These are phyloP conservation scores for Erannis defoliaria DNA, from an alignment of 2,888 invertebrate genomes.

Conservation along the genomic window DNA sequence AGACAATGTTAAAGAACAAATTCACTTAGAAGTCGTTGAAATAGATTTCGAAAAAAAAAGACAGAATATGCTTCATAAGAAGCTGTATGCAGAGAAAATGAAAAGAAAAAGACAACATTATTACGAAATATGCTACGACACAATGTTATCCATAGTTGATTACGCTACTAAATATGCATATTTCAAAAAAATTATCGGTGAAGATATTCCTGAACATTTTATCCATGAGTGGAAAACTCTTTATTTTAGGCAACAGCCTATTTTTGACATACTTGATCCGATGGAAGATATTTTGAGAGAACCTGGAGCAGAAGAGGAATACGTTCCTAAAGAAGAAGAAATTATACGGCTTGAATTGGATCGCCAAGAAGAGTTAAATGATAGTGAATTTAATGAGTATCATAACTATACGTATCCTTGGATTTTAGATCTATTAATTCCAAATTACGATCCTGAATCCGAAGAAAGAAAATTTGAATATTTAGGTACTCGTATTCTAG, in stretches of 20 bases:
- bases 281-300: slow-evolving; percentile 72
- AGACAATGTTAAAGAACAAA: slow-evolving; percentile 75
- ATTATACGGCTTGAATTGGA: slow-evolving; percentile 79
- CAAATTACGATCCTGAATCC: slow-evolving; percentile 72
- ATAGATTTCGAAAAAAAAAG: slow-evolving; percentile 84
- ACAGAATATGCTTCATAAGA: slow-evolving; percentile 81
- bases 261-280: slow-evolving; percentile 80
- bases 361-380: slow-evolving; percentile 84
- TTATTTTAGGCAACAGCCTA: slow-evolving; percentile 84
- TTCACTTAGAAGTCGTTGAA: slow-evolving; percentile 78
- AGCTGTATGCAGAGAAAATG: slow-evolving; percentile 84
- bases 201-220: slow-evolving; percentile 77
- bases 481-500: slow-evolving; percentile 77
- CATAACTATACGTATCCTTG: slow-evolving; percentile 83
- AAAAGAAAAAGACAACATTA: slow-evolving; percentile 79
- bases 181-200: slow-evolving; percentile 73
- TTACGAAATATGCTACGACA: slow-evolving; percentile 82
- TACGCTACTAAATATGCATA: slow-evolving; percentile 83
- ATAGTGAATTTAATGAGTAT: slow-evolving; percentile 86
- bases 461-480: slow-evolving; percentile 77
- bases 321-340: slow-evolving; percentile 69
- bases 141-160: slow-evolving; percentile 84
- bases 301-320: slow-evolving; percentile 58
- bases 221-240: slow-evolving; percentile 86
- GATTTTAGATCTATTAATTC: slow-evolving; percentile 77